phyloP scores from a whole-genome alignment of 2,888 invertebrate species.

The Schizotus pectinicornis region DNA sequence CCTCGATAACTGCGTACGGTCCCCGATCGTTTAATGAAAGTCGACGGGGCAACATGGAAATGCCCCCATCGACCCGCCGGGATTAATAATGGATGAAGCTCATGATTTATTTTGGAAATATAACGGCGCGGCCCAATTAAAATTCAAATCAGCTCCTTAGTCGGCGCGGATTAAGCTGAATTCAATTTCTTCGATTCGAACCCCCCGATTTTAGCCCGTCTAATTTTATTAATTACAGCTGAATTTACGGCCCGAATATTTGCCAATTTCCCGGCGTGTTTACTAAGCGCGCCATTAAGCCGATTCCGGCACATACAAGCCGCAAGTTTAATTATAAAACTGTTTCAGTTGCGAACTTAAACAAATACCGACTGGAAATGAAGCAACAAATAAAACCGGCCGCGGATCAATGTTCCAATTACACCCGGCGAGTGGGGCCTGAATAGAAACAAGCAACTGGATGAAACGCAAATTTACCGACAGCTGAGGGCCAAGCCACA shows the following conservation, averaged over 20 bases:
- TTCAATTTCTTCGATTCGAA: constrained; percentile 22
- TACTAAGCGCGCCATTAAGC: constrained; percentile 6
- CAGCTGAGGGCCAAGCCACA: too few species aligned
- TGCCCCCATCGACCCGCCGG: constrained; percentile 5
- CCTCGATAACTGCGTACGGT: background rate
- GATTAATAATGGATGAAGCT: constrained; percentile 18
- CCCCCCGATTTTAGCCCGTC: constrained; percentile 10
- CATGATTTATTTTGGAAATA: constrained; percentile 17
- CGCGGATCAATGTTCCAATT: too few species aligned
- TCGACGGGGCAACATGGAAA: constrained; percentile 23
- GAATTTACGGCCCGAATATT: constrained; percentile 21
- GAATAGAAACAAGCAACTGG: too few species aligned
- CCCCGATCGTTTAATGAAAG: constrained; percentile 19
- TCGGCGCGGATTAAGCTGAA: constrained; percentile 6
- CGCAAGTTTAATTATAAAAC: constrained; percentile 22
- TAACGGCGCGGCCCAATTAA: constrained; percentile 9
- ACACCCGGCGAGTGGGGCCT: too few species aligned
- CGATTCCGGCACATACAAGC: constrained; percentile 13
- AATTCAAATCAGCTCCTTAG: constrained; percentile 13
- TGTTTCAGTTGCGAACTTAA: constrained; percentile 16
- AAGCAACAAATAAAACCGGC: too few species aligned
- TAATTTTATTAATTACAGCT: constrained; percentile 24
- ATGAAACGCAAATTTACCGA: too few species aligned
- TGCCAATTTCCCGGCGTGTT: constrained; percentile 16
- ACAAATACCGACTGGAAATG: constrained; percentile 5